phyloP scores from a whole-genome alignment of 37 sponge, comb jelly and placozoan species.

The Lycopodina hypogea region DNA sequence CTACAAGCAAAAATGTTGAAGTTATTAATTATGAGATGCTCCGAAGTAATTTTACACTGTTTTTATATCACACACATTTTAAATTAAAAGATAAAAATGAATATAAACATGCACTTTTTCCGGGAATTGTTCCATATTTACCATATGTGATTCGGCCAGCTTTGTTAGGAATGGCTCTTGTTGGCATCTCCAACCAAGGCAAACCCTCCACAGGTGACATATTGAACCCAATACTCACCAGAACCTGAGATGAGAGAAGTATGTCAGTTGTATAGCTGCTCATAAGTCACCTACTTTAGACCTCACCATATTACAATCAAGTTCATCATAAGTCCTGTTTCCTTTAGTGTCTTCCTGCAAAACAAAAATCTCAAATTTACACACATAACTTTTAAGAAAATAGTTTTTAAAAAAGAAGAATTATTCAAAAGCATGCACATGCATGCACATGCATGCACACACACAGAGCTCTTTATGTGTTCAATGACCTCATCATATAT shows the following conservation, averaged over 20 bases:
- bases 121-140: background rate
- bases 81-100: too few relatives aligned
- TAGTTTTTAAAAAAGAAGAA: too few relatives aligned
- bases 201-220: constrained; percentile 63
- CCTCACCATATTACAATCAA: constrained; percentile 72
- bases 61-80: too few relatives aligned
- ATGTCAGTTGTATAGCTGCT: background rate
- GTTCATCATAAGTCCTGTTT: constrained; percentile 65
- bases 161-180: constrained; percentile 67
- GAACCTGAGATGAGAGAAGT: constrained; percentile 40
- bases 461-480: too few relatives aligned
- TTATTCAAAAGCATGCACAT: too few relatives aligned
- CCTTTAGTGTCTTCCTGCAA: constrained; percentile 2
- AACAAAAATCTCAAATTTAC: background rate
- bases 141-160: constrained; percentile 62
- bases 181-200: constrained; percentile 73
- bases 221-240: constrained; percentile 88
- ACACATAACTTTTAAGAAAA: too few relatives aligned
- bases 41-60: too few relatives aligned
- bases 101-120: too few relatives aligned
- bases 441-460: too few relatives aligned
- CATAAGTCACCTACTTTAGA: background rate
- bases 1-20: too few relatives aligned
- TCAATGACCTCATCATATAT: too few relatives aligned
- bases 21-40: too few relatives aligned